Evolutionary conservation across 2,888 invertebrate genomes (phyloP), one percentile per base, ranked within the genome.

Genomic region (Drosophila conformis): DNA sequence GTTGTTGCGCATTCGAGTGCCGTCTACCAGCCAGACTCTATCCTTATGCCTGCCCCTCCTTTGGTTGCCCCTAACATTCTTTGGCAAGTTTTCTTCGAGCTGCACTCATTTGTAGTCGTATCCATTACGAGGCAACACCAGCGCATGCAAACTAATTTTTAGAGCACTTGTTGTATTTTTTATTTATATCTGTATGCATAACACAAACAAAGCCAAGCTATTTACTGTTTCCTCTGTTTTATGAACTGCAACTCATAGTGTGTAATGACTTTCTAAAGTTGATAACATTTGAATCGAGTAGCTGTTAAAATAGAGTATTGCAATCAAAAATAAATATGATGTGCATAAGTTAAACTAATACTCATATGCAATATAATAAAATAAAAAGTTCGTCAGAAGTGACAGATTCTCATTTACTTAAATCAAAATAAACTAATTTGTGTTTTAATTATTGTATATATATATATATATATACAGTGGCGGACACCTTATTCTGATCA

Each of bases 71-170:
- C 67, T 66, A 78, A 87, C 69, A 78, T 78, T 76, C 69, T 76
- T 73, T 69, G 69, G 62, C 57, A 87, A 82, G 65, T 87, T 71
- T 71, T 29, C 70, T 29, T 64, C 59, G 42, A 61, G 63, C 64
- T 53, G 53, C 52, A 68, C 78, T 87, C 89, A 78, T 80, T 84
- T 80, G 81, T 83, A 72, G 73, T 88, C 76, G 71, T 69, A 90
- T 86, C 83, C 87, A 89, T 88, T 86, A 76, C 89, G 65, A 48
- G 58, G 31, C 76, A 76, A 54, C 59, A 70, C 29, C 80, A 72
- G 58, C 63, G 85, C 83, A 84, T 90, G 86, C 80, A 85, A 88
- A 90, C 90, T 82, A 88, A 90, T 85, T 85, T 88, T 81, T 73
- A 73, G 62, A 57, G 69, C 80, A 73, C 89, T 72, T 69, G 58